These are phyloP conservation scores for Parotia lawesii DNA, from an alignment of 2,113 vertebrate genomes.

Conservation along the genomic window DNA sequence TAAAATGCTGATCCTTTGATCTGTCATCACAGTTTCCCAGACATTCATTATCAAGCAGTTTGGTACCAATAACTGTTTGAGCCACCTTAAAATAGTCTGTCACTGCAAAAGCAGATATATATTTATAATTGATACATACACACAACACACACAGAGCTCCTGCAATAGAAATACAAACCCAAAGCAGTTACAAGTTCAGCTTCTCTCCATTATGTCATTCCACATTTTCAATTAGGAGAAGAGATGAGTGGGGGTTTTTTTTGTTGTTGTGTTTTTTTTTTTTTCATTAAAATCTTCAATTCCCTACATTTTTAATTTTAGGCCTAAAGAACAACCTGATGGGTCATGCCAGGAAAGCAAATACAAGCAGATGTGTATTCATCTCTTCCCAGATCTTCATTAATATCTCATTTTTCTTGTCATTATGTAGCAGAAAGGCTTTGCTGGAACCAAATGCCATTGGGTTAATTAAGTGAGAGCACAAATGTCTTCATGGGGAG, in stretches of 20 bases:
- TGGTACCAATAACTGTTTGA: slow-evolving; percentile 23
- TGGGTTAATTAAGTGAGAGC: slow-evolving; percentile 24
- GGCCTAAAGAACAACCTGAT: neutral
- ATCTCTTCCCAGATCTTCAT: neutral
- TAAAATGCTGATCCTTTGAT: slow-evolving; percentile 34
- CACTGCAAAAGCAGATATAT: neutral
- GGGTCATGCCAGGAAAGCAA: slow-evolving; percentile 24
- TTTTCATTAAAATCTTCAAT: neutral
- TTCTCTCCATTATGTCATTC: neutral
- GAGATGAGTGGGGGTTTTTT: neutral
- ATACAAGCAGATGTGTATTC: slow-evolving; percentile 18
- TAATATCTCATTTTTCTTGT: slow-evolving; percentile 23
- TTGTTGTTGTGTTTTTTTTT: too few relatives aligned
- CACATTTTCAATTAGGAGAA: slow-evolving; percentile 4
- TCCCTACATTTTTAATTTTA: slow-evolving; percentile 1
- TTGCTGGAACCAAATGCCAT: slow-evolving; percentile 2
- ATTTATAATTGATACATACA: neutral
- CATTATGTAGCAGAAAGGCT: slow-evolving; percentile 9
- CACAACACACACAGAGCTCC: neutral
- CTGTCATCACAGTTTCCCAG: slow-evolving; percentile 39
- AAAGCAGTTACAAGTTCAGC: slow-evolving; percentile 7
- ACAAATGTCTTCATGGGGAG: neutral
- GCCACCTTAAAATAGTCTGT: slow-evolving; percentile 41
- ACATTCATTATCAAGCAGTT: slow-evolving; percentile 9
- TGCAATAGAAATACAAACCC: neutral